Conservation (phyloP, 2,888 invertebrate genomes). For the Yponomeuta evonymella region DNA sequence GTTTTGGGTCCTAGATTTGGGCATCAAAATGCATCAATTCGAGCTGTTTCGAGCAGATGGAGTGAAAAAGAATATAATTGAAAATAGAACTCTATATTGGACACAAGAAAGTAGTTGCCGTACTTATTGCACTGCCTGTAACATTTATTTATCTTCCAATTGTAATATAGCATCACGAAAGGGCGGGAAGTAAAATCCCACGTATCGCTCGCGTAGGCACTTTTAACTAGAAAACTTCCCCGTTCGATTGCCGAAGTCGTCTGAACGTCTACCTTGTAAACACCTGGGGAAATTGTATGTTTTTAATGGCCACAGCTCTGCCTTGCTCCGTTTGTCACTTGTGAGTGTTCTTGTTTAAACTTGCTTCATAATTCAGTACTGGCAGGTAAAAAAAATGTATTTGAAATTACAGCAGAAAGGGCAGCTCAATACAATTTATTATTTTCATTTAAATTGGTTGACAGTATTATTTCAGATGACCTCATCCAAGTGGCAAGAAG, state of each 20-base stretch:
- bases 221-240: constrained; percentile 51
- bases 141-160: no score
- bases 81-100: no score
- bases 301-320: background rate
- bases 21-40: no score
- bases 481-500: no score
- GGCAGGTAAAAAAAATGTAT: background rate
- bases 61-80: no score
- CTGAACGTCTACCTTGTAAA: constrained; percentile 21
- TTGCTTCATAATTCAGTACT: background rate
- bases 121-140: no score
- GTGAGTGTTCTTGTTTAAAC: background rate
- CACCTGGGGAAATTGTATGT: constrained; percentile 15
- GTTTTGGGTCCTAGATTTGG: no score
- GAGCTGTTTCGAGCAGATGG: no score
- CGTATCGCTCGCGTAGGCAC: constrained; percentile 6
- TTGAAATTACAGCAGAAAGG: background rate
- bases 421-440: no score
- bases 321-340: background rate
- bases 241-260: constrained; percentile 45
- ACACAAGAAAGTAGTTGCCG: no score
- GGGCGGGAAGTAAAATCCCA: background rate
- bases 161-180: background rate
- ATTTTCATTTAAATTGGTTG: no score
- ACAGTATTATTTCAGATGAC: no score